Evolutionary conservation across 2,113 vertebrate genomes (phyloP), one percentile per base, ranked within the genome.

Genomic region (Cettia cetti): DNA sequence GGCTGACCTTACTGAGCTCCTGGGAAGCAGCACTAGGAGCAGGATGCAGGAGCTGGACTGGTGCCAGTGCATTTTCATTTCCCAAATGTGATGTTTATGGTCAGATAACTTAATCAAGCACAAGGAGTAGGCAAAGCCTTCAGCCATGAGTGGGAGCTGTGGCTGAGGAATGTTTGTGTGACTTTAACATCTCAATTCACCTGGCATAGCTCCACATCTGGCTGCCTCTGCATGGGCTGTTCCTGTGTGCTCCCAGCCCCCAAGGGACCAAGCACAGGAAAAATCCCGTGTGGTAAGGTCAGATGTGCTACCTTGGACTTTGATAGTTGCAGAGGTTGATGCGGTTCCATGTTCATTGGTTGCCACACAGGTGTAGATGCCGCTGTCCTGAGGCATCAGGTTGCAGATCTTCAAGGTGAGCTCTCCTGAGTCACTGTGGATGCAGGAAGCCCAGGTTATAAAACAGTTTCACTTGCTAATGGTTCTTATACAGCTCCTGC

Each of bases 351-450:
- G 99, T 72, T 99, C 98, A 13, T 99, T 99, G 27, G 98, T 94
- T 1, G 99, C 99, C 66, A 99, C 98, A 16, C 99, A 99, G 71
- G 99, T 99, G 96, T 99, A 99, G 97, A 99, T 99, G 15, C 99
- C 99, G 0, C 99, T 99, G 92, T 99, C 99, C 85, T 99, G 99
- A 30, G 99, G 99, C 99, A 99, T 99, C 95, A 99, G 96, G 47
- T 99, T 99, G 92, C 99, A 99, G 96, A 99, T 99, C 97, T 99
- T 99, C 96, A 99, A 91, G 92, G 98, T 96, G 92, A 99, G 98
- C 94, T 99, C 99, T 8, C 99, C 99, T 0, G 99, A 99, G 39
- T 99, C 99, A 97, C 99, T 99, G 91, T 31, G 89, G 52, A 31
- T 86, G 65, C 69, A 90, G 60, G 80, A 93, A 82, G 11, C 15